Evolutionary conservation across 1,140 invertebrate genomes (phyloP), one percentile per base, ranked within the genome.

Genomic region (Drosophila murphyi): DNA sequence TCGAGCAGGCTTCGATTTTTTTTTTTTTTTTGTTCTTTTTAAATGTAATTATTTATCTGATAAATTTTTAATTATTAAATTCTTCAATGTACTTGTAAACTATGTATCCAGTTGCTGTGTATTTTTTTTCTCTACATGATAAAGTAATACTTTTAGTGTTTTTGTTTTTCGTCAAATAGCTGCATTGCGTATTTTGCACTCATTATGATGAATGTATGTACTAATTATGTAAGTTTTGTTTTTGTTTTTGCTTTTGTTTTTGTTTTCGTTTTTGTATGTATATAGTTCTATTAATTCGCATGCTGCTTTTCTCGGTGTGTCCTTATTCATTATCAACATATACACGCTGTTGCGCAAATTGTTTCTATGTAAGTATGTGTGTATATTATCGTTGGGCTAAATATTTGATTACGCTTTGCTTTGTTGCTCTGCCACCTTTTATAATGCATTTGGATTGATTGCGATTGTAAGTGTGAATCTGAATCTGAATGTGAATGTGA

Each of bases 301-400:
- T 85, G 78, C 81, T 79, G 86, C 76, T 86, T 72, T 55, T 52
- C 12, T 87, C 83, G 83, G 83, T 88, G 83, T 89, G 80, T 76
- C 61, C 63, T 32, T 50, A 31, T 50, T 89, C 65, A 73, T 48
- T 75, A 82, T 80, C 85, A 89, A 80, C 72, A 88, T 88, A 64
- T 72, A 69, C 73, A 88, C 83, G 85, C 83, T 80, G 52, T 71
- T 45, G 83, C 83, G 83, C 72, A 74, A 68, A 80, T 88, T 79
- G 83, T 80, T 73, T 79, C 83, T 67, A 35, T 82, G 48, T 50
- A 43, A 32, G 39, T 57, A 57, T 35, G 57, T 60, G 47, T 60
- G 57, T 60, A 85, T 80, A 76, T 85, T 90, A 89, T 89, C 85
- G 85, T 89, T 89, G 85, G 85, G 85, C 86, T 89, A 89, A 89